These are phyloP conservation scores for Chymomyza caudatula DNA, from an alignment of 2,888 invertebrate genomes.

Conservation along the genomic window DNA sequence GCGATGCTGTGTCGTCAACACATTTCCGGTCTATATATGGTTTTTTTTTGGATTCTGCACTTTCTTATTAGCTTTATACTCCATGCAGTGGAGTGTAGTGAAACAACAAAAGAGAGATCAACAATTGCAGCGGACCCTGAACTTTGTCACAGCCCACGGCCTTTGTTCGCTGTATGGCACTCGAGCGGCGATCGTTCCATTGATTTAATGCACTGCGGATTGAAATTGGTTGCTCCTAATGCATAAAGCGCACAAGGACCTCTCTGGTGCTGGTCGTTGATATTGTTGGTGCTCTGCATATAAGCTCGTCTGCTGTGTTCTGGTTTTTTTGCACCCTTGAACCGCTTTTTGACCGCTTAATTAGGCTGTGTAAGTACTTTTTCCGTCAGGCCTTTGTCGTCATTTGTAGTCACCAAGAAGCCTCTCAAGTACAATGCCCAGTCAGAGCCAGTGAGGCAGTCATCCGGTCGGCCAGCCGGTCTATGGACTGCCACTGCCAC, in stretches of 20 bases:
- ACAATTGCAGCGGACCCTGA: constrained; percentile 50
- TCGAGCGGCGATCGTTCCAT: not conserved
- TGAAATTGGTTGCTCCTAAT: constrained; percentile 34
- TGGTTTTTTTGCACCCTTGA: constrained; percentile 51
- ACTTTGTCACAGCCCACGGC: constrained; percentile 50
- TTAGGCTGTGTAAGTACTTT: constrained; percentile 55
- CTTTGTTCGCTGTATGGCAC: not conserved
- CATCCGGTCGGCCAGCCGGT: constrained; percentile 30
- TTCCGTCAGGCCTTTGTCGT: constrained; percentile 32
- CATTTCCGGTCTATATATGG: constrained; percentile 47
- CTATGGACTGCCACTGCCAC: constrained; percentile 43
- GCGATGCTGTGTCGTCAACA: constrained; percentile 40
- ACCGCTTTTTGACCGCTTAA: constrained; percentile 63
- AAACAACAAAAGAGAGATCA: constrained; percentile 46
- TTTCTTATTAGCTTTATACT: constrained; percentile 59
- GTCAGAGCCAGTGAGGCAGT: constrained; percentile 15
- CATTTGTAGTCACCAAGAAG: constrained; percentile 1
- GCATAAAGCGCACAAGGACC: constrained; percentile 46
- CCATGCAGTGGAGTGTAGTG: constrained; percentile 18
- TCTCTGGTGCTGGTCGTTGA: constrained; percentile 7
- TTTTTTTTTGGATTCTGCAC: constrained; percentile 47
- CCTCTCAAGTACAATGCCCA: constrained; percentile 45
- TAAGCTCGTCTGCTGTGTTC: constrained; percentile 10
- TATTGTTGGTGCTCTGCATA: too few relatives aligned
- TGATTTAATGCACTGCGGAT: constrained; percentile 47